Base-by-base conservation (phyloP, 1,140 invertebrate genomes). In the Drosophila prosaltans region DNA sequence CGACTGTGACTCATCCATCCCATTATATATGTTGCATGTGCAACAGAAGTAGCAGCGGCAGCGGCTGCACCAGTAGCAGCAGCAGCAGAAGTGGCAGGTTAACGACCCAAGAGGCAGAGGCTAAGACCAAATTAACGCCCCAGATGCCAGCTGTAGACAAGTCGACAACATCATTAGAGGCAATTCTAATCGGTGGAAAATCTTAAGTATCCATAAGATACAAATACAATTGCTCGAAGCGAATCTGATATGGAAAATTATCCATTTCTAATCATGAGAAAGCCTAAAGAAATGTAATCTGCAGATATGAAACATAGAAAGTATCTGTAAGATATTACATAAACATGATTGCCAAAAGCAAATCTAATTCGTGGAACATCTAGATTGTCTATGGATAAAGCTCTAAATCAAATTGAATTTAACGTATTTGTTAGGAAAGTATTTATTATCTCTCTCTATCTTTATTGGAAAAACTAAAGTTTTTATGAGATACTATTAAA, bases 91-190 rank as follows among this genome's bases (percentile, higher is more conserved):
- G 66, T 71, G 74, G 77, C 84, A 84, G 85, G 84, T 71, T 81
- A 89, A 89, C 78, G 84, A 89, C 84, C 84, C 67, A 74, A 68
- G 54, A 67, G 48, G 61, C 65, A 69, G 26, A 51, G 54, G 67
- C 30, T 60, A 54, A 64, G 69, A 73, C 71, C 74, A 80, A 77
- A 77, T 77, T 77, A 77, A 77, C 45, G 61, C 64, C 43, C 43
- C 64, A 78, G 77, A 74, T 64, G 75, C 75, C 67, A 78, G 71
- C 65, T 58, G 55, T 71, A 74, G 71, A 70, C 74, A 74, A 21
- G 68, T 68, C 78, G 71, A 81, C 82, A 78, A 74, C 74, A 88
- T 78, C 80, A 89, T 88, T 89, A 81, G 76, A 64, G 39, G 58
- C 60, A 67, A 30, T 67, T 32, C 28, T 45, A 55, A 10, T 26